phyloP scores from a whole-genome alignment of 2,113 vertebrate species.

The Psephotus haematonotus region DNA sequence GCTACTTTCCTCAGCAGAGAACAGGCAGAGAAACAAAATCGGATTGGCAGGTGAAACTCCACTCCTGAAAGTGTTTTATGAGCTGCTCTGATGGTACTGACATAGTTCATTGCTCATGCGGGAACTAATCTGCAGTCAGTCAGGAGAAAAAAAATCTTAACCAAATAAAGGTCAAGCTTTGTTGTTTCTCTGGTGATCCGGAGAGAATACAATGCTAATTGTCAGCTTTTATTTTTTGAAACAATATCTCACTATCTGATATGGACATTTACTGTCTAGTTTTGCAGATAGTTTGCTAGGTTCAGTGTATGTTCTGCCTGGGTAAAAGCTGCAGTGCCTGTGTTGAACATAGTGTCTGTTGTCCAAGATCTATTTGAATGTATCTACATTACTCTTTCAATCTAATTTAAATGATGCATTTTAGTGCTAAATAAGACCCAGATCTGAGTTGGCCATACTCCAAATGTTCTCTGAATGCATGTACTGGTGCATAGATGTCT shows the following conservation, averaged over 20 bases:
- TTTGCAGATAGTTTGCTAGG: background rate
- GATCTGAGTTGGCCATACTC: background rate
- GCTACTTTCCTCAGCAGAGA: background rate
- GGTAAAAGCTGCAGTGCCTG: background rate
- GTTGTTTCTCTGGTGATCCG: background rate
- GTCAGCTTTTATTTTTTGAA: background rate
- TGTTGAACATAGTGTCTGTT: background rate
- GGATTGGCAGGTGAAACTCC: slow-evolving; percentile 50
- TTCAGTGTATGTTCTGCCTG: background rate
- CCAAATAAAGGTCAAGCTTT: slow-evolving; percentile 32
- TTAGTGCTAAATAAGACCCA: background rate
- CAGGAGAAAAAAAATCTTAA: background rate
- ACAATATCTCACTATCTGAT: background rate
- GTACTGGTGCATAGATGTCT: background rate
- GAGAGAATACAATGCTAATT: background rate
- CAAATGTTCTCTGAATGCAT: background rate
- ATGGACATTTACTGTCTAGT: background rate
- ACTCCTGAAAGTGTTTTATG: slow-evolving; percentile 39
- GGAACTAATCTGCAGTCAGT: background rate
- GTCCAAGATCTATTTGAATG: background rate
- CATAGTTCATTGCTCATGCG: slow-evolving; percentile 2
- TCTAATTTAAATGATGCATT: background rate
- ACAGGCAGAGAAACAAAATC: slow-evolving; percentile 18
- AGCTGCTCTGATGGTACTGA: background rate
- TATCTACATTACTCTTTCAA: background rate